Conservation (phyloP, 2,113 vertebrate species). For the Triplophysa dalaica region DNA sequence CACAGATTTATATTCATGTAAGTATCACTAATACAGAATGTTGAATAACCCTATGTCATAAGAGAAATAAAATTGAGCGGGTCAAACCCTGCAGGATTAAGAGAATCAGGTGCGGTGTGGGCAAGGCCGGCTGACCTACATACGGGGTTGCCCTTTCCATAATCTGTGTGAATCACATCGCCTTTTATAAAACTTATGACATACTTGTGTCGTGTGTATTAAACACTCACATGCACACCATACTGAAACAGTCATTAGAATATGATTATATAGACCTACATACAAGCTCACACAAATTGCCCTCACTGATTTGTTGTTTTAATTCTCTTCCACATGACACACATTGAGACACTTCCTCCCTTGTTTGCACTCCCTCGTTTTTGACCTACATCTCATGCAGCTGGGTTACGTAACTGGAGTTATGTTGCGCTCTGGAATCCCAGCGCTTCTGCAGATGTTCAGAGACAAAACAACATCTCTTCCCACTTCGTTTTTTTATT, state of each 20-base stretch:
- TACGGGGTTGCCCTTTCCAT: slow-evolving; percentile 27
- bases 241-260: background rate
- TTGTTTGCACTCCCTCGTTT: slow-evolving; percentile 52
- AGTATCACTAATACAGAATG: background rate
- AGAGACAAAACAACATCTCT: slow-evolving; percentile 21
- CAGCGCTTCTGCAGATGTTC: slow-evolving; percentile 33
- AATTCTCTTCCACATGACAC: slow-evolving; percentile 32
- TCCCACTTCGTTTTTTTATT: slow-evolving; percentile 15
- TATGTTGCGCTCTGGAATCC: slow-evolving; percentile 66
- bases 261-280: background rate
- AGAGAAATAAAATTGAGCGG: slow-evolving; percentile 14
- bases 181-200: slow-evolving; percentile 29
- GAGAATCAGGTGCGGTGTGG: slow-evolving; percentile 6
- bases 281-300: background rate
- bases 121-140: slow-evolving; percentile 42
- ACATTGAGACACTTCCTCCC: slow-evolving; percentile 62
- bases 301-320: background rate
- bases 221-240: slow-evolving; percentile 32
- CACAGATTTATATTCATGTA: too few species aligned
- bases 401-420: slow-evolving; percentile 71
- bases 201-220: slow-evolving; percentile 9
- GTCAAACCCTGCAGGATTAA: too few species aligned
- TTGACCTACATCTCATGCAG: slow-evolving; percentile 75
- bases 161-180: slow-evolving; percentile 37
- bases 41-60: background rate